A percentile compares a stretch with the other conserved stretches of the same genome.
Conservation (phyloP, 2,113 vertebrate genomes). For the Phrynosoma blainvillii region DNA sequence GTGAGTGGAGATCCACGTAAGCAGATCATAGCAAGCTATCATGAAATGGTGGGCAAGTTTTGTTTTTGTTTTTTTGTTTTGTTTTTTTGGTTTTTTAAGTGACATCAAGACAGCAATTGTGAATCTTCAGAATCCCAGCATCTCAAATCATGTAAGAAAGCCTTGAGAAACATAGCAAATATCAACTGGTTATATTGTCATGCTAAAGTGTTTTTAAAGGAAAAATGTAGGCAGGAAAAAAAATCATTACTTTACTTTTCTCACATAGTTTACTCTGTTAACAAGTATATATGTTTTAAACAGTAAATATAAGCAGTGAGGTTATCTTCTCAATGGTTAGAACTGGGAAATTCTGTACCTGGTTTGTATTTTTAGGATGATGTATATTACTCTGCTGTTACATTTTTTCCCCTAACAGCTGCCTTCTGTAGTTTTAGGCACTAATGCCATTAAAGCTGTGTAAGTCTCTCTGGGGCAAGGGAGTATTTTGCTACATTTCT, state of each 20-base stretch:
- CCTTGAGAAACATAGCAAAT: conserved; percentile 43
- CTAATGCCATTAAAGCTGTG: conserved; percentile 76
- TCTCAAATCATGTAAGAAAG: not conserved
- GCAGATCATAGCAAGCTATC: not conserved
- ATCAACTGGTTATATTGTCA: conserved; percentile 36
- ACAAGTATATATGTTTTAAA: conserved; percentile 50
- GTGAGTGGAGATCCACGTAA: not conserved
- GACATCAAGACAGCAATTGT: not conserved
- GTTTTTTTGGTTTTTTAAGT: too few relatives aligned
- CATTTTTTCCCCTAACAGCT: conserved; percentile 79
- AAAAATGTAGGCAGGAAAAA: conserved; percentile 51
- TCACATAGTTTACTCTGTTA: conserved; percentile 46
- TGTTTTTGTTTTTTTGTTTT: too few relatives aligned
- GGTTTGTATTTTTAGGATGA: conserved; percentile 68
- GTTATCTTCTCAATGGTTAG: conserved; percentile 43
- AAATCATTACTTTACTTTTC: conserved; percentile 46
- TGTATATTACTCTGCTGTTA: conserved; percentile 79
- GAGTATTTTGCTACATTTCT: conserved; percentile 75
- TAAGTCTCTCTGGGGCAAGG: conserved; percentile 66
- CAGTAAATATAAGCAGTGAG: conserved; percentile 40
- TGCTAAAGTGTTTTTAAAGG: conserved; percentile 44
- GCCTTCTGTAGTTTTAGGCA: conserved; percentile 77
- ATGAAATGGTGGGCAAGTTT: not conserved
- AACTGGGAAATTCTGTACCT: conserved; percentile 70
- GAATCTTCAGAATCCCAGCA: not conserved